Conservation (phyloP, 2,113 vertebrate species). For the Collichthys lucidus region DNA sequence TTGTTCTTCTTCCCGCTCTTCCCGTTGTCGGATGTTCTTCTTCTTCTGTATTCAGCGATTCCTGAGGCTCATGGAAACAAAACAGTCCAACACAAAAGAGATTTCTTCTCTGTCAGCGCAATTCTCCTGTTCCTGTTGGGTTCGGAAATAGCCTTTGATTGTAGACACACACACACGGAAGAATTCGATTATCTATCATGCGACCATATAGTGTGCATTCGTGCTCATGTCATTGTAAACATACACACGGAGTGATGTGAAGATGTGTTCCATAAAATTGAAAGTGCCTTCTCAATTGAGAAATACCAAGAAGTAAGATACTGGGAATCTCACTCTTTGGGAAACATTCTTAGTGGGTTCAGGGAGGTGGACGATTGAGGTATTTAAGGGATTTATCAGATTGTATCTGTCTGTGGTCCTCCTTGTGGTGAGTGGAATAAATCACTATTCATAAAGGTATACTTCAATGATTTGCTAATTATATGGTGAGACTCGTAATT, state of each 20-base stretch:
- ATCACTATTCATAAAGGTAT: constrained; percentile 17
- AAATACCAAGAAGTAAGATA: constrained; percentile 45
- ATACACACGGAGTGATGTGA: constrained; percentile 31
- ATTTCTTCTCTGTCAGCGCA: constrained; percentile 64
- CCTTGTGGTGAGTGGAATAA: constrained; percentile 21
- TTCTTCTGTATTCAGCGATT: constrained; percentile 67
- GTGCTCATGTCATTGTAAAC: constrained; percentile 39
- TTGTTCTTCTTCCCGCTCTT: too few species aligned
- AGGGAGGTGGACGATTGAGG: constrained; percentile 45
- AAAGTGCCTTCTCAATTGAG: constrained; percentile 52
- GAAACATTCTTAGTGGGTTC: constrained; percentile 33
- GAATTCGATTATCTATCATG: constrained; percentile 60
- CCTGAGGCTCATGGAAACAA: constrained; percentile 52
- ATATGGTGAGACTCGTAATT: constrained; percentile 28
- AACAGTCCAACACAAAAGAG: constrained; percentile 61
- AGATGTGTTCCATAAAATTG: constrained; percentile 57
- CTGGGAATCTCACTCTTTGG: constrained; percentile 27
- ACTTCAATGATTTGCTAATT: constrained; percentile 42
- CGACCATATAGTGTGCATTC: constrained; percentile 24
- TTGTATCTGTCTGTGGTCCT: constrained; percentile 15
- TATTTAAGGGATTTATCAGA: constrained; percentile 34
- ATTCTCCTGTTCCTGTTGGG: constrained; percentile 49
- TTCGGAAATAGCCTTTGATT: constrained; percentile 57
- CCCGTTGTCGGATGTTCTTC: not conserved
- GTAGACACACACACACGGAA: constrained; percentile 23